Base-by-base conservation (phyloP, 2,113 vertebrate genomes). In the Paramormyrops kingsleyae region DNA sequence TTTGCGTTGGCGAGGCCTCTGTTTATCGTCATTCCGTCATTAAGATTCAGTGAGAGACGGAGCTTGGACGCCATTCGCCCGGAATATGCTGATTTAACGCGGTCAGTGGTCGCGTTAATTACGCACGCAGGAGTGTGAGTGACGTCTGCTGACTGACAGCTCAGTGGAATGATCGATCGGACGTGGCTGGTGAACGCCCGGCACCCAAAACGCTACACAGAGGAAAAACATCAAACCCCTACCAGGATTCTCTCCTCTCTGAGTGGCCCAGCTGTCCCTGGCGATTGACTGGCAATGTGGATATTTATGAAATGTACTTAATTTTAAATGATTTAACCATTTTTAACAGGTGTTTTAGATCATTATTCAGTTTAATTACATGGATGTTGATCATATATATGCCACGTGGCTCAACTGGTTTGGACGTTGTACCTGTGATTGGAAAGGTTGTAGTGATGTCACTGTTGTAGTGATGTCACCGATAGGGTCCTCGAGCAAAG, bases 41-140 rank as follows among this genome's bases (percentile, higher is more conserved):
- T 59, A 89, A 91, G 88, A 91, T 89, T 87, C 85, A 42, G n/a
- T 4, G 50, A 87, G 24, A 87, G 46, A 53, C 84, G 1, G 49
- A 31, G 50, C 85, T 56, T 19, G 24, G 50, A 56, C 12, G 2
- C 2, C 27, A 13, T 7, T 42, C 15, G 1, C 15, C 35, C 17
- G 13, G 74, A 80, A 80, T 80, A 53, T 87, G 85, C n/a, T 87
- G 50, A 53, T 52, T 56, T 87, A 19, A 74, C 89, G 88, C 87
- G 89, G 35, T 87, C 88, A 83, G 39, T 24, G 70, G 89, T 39
- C 89, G 80, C 62, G 5, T 80, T 50, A 70, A 89, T 89, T 85
- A 7, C 91, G 27, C 89, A 31, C 90, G 53, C 85, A 46, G 89
- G 66, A 59, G 2, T 90, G 83, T 49, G 85, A 13, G 24, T 17